Conservation (phyloP, 2,113 vertebrate genomes). For the Seriola dumerili region DNA sequence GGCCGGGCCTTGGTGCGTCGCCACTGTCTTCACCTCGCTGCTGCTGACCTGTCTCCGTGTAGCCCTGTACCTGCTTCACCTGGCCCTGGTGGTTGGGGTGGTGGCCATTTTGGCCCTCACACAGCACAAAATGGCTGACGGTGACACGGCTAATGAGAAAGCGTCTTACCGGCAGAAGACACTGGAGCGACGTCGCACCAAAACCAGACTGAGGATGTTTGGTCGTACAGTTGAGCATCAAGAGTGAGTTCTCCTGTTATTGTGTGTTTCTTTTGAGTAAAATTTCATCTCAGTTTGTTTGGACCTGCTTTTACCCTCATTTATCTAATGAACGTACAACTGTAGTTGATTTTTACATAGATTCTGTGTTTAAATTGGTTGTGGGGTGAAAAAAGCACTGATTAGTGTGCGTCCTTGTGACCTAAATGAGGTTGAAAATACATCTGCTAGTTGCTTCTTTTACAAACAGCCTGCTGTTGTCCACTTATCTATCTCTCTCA, state of each 20-base stretch:
- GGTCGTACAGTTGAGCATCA: conserved; percentile 13
- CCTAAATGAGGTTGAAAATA: conserved; percentile 80
- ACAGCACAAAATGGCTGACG: conserved; percentile 27
- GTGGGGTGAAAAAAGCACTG: conserved; percentile 46
- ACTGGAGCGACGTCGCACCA: background rate
- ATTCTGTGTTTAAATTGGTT: conserved; percentile 69
- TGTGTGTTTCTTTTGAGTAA: conserved; percentile 30
- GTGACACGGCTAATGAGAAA: background rate
- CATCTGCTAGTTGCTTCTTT: conserved; percentile 57
- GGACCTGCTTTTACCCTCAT: conserved; percentile 47
- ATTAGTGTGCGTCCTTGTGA: conserved; percentile 60
- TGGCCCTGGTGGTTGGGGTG: conserved; percentile 58
- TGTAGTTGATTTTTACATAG: conserved; percentile 28
- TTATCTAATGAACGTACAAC: conserved; percentile 64
- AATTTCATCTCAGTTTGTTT: conserved; percentile 33
- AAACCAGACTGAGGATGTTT: conserved; percentile 6
- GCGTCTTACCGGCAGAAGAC: background rate
- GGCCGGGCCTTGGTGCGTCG: conserved; percentile 62
- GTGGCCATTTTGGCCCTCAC: conserved; percentile 54
- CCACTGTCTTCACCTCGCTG: conserved; percentile 42
- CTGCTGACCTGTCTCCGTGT: conserved; percentile 55
- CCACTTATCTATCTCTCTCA: conserved; percentile 66
- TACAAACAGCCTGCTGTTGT: conserved; percentile 54
- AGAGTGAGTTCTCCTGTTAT: conserved; percentile 40
- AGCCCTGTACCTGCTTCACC: conserved; percentile 71